Percentiles rank a stretch among this genome's conserved stretches.
Conservation (phyloP, 2,797 vertebrate species). For the Parauchenoglanis punctatus region DNA sequence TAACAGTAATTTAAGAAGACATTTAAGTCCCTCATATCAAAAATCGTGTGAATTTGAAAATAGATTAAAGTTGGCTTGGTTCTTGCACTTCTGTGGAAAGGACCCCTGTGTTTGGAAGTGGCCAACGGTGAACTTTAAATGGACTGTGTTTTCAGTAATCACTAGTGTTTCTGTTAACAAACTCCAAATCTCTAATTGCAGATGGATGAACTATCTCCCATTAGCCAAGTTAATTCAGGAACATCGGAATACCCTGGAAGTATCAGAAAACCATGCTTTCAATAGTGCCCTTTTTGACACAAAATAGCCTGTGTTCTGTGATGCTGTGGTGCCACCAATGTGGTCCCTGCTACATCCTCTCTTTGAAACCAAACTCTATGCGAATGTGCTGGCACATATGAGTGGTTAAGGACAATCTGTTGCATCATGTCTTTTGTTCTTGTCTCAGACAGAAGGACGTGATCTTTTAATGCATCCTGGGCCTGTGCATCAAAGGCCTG, state of each 20-base stretch:
- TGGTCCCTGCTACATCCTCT: neutral
- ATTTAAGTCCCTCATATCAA: neutral
- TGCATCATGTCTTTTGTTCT: neutral
- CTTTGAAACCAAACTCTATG: neutral
- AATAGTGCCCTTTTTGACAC: neutral
- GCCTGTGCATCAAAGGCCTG: neutral
- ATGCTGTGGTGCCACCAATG: no score
- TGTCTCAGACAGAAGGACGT: neutral
- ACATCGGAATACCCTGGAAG: neutral
- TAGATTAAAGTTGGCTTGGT: neutral
- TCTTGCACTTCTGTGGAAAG: neutral
- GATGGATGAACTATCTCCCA: neutral
- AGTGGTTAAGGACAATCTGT: neutral
- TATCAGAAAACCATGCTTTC: neutral
- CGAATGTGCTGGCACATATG: neutral
- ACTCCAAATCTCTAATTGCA: neutral
- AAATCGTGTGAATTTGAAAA: neutral
- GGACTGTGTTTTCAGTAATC: neutral
- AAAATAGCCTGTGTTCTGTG: neutral
- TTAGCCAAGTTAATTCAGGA: neutral
- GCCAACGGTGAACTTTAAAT: neutral
- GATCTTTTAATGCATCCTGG: neutral
- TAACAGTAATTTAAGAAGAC: neutral
- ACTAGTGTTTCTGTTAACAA: neutral
- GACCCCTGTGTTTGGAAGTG: neutral